Conservation (phyloP, 2,888 invertebrate species). For the Julus scandinavius region DNA sequence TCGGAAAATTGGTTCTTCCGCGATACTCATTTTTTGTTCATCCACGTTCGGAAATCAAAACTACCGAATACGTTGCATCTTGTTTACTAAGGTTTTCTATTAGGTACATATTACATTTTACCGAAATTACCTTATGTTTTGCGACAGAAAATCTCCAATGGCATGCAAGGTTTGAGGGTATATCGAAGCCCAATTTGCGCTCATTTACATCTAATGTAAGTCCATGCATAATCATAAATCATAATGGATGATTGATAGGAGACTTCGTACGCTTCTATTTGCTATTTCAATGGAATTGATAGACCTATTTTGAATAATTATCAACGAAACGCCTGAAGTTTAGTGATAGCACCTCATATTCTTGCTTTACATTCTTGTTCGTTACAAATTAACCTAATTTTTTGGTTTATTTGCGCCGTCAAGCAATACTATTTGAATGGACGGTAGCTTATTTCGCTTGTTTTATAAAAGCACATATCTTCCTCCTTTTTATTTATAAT, state of each 20-base stretch:
- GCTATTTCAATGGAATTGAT: not conserved
- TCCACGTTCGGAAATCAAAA: conserved; percentile 12
- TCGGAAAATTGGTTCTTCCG: conserved; percentile 42
- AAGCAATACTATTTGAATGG: not conserved
- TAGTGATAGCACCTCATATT: not conserved
- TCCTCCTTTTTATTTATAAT: not conserved
- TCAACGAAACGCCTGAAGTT: not conserved
- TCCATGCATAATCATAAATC: conserved; percentile 21
- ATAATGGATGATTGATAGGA: not conserved
- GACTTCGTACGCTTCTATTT: not conserved
- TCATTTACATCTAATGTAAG: conserved; percentile 1
- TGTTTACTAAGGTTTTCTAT: not conserved
- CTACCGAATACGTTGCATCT: not conserved
- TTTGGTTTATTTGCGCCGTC: not conserved
- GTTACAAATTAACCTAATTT: not conserved
- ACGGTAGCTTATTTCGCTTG: not conserved
- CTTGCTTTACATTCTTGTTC: not conserved
- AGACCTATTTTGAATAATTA: not conserved
- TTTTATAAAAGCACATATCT: not conserved
- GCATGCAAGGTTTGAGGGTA: not conserved
- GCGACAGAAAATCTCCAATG: not conserved
- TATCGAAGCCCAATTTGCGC: not conserved
- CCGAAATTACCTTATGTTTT: not conserved
- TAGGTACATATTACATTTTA: not conserved
- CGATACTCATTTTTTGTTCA: conserved; percentile 1